These are phyloP conservation scores for Heliconius ethilla DNA, from an alignment of 2,888 invertebrate species.

Conservation along the genomic window DNA sequence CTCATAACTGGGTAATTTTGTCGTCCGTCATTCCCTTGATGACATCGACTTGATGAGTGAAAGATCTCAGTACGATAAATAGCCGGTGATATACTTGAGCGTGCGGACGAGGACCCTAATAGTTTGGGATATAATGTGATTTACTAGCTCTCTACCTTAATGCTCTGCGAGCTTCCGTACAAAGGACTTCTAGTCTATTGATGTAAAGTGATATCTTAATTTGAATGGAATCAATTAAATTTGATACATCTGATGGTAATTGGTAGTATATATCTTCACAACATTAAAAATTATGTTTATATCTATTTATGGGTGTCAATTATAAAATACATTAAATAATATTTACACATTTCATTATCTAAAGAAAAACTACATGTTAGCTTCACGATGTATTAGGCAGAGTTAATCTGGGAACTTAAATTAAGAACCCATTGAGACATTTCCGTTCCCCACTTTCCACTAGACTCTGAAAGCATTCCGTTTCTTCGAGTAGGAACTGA, in stretches of 20 bases:
- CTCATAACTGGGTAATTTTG: conserved; percentile 38
- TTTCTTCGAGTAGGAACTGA: too few relatives aligned
- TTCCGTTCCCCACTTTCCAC: too few relatives aligned
- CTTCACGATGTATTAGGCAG: too few relatives aligned
- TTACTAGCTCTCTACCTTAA: conserved; percentile 72
- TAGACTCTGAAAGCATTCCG: too few relatives aligned
- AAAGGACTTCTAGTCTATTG: conserved; percentile 71
- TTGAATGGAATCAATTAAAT: conserved; percentile 1
- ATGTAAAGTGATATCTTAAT: conserved; percentile 45
- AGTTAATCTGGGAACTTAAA: too few relatives aligned
- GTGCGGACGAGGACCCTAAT: conserved; percentile 63
- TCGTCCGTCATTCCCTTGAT: conserved; percentile 47
- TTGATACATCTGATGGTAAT: background rate
- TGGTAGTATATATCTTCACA: background rate
- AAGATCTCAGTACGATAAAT: conserved; percentile 72
- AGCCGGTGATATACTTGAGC: conserved; percentile 73
- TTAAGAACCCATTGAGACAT: too few relatives aligned
- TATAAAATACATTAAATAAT: background rate
- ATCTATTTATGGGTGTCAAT: background rate
- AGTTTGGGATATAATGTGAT: conserved; percentile 72
- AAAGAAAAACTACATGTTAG: background rate
- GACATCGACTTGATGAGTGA: conserved; percentile 59
- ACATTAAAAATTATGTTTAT: background rate
- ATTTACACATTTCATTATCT: background rate
- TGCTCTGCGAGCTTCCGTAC: conserved; percentile 70